Percentiles rank a stretch among this genome's conserved stretches.
phyloP scores from a whole-genome alignment of 2,797 vertebrate species.

The Clarias platycephalus region DNA sequence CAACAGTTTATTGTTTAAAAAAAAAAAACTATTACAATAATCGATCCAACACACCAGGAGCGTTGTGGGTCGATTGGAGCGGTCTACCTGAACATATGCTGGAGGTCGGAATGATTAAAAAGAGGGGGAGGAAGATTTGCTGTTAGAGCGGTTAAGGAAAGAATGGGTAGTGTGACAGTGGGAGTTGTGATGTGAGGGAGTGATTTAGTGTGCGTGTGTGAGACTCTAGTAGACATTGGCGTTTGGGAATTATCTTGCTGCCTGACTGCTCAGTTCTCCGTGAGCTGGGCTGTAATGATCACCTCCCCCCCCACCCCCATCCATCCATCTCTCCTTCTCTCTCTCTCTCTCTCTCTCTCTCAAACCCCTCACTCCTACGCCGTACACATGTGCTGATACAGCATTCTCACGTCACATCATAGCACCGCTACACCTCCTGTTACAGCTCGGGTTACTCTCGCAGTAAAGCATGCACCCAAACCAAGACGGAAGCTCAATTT shows the following conservation, averaged over 20 bases:
- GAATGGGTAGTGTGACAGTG: slow-evolving; percentile 12
- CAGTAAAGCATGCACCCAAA: neutral
- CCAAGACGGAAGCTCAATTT: neutral
- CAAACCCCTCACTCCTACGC: neutral
- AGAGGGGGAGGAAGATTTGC: slow-evolving; percentile 5
- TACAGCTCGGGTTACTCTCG: neutral
- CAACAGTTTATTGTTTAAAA: neutral
- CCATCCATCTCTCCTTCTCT: neutral
- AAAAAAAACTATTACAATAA: neutral
- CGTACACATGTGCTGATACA: neutral
- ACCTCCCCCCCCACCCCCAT: slow-evolving; percentile 13
- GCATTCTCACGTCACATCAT: neutral
- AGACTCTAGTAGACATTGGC: slow-evolving; percentile 29
- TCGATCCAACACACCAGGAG: neutral
- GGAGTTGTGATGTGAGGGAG: slow-evolving; percentile 23
- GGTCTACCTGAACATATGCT: neutral
- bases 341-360: neutral
- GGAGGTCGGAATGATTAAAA: slow-evolving; percentile 7
- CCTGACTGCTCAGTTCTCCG: slow-evolving; percentile 40
- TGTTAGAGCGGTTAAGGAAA: slow-evolving; percentile 6
- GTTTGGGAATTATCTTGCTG: slow-evolving; percentile 38
- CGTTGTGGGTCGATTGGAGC: neutral
- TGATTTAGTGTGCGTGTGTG: slow-evolving; percentile 5
- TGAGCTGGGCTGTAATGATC: slow-evolving; percentile 42
- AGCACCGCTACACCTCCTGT: neutral